Conservation (phyloP, 2,888 invertebrate species). For the Dromius quadrimaculatus region DNA sequence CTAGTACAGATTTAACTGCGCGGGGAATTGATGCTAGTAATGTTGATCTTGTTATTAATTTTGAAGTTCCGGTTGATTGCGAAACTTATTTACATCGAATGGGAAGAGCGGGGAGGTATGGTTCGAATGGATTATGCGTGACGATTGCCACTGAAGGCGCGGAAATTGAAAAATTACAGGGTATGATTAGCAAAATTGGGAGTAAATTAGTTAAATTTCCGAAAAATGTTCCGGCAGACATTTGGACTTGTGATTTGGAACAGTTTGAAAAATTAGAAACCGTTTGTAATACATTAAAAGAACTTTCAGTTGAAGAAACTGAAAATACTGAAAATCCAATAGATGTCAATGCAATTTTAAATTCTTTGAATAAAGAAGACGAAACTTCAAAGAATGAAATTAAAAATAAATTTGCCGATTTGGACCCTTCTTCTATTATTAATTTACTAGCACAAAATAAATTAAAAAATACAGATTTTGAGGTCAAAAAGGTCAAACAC, state of each 20-base stretch:
- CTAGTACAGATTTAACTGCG: conserved; percentile 92
- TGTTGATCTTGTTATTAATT: conserved; percentile 92
- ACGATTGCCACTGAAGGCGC: conserved; percentile 77
- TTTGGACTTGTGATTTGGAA: conserved; percentile 59
- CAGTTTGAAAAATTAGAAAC: conserved; percentile 56
- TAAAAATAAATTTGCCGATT: conserved; percentile 24
- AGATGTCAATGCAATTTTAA: conserved; percentile 5
- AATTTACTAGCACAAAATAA: conserved; percentile 40
- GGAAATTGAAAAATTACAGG: conserved; percentile 73
- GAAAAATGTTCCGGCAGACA: conserved; percentile 59
- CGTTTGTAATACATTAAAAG: conserved; percentile 55
- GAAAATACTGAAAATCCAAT: conserved; percentile 39
- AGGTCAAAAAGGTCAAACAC: conserved; percentile 14
- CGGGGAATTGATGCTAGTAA: conserved; percentile 95
- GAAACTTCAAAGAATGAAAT: conserved; percentile 41
- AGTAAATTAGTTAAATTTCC: conserved; percentile 69
- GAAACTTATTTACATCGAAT: conserved; percentile 94
- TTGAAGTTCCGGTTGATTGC: conserved; percentile 84
- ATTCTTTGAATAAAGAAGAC: conserved; percentile 31
- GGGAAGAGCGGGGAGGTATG: conserved; percentile 95
- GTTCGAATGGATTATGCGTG: conserved; percentile 84
- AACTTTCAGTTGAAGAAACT: conserved; percentile 39
- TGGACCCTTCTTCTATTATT: conserved; percentile 41
- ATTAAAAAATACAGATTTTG: no score
- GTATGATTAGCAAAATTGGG: conserved; percentile 71